These are phyloP conservation scores for Nemoura dubitans DNA, from an alignment of 2,888 invertebrate genomes.

Conservation along the genomic window DNA sequence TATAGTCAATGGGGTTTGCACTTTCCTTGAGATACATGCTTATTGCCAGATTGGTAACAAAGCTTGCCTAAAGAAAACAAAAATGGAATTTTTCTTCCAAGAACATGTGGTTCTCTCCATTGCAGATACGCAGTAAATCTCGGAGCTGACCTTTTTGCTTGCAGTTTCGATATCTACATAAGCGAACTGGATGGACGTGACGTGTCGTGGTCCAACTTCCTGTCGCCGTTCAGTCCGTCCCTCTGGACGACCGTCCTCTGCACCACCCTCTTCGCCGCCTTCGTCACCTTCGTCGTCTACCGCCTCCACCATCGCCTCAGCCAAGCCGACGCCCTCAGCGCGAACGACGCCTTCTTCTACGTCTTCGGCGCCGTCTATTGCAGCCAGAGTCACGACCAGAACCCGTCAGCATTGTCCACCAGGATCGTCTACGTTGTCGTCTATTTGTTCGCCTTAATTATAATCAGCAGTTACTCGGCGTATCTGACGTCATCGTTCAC, in stretches of 20 bases:
- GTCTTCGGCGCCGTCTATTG: conserved; percentile 42
- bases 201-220: conserved; percentile 42
- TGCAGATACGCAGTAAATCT: too few relatives aligned
- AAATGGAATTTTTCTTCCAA: too few relatives aligned
- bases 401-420: conserved; percentile 23
- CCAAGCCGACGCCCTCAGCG: background rate
- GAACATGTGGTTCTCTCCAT: too few relatives aligned
- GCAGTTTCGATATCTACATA: background rate
- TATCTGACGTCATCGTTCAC: conserved; percentile 39
- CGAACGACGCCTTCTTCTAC: conserved; percentile 26
- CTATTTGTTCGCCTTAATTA: conserved; percentile 32
- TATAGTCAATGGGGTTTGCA: too few relatives aligned
- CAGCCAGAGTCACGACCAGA: conserved; percentile 27
- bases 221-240: conserved; percentile 28
- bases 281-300: background rate
- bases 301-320: background rate
- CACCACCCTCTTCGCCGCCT: background rate
- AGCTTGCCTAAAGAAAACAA: too few relatives aligned
- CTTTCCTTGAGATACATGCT: too few relatives aligned
- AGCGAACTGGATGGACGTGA: conserved; percentile 15
- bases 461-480: conserved; percentile 42
- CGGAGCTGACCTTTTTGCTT: background rate
- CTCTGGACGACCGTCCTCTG: conserved; percentile 18
- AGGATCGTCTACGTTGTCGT: conserved; percentile 34
- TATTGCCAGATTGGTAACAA: too few relatives aligned